phyloP scores from a whole-genome alignment of 2,797 vertebrate genomes.

The Echeneis naucrates region DNA sequence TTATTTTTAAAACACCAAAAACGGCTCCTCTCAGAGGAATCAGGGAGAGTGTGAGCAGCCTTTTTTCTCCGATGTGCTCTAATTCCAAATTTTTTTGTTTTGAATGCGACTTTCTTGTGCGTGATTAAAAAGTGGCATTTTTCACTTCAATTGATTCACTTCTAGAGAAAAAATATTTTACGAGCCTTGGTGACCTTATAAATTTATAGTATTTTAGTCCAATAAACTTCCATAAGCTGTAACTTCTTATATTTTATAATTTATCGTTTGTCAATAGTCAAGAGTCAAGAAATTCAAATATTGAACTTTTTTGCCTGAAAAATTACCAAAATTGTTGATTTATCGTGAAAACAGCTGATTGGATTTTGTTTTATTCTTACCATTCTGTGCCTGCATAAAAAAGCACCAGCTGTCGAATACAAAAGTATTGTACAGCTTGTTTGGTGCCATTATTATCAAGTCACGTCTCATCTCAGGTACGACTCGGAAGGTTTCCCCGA shows the following conservation, averaged over 20 bases:
- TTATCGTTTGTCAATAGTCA: background rate
- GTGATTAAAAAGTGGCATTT: too few species aligned
- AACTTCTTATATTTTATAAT: background rate
- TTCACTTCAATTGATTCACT: background rate
- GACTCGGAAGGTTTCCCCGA: conserved; percentile 36
- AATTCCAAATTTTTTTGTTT: background rate
- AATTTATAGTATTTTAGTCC: background rate
- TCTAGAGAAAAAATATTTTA: background rate
- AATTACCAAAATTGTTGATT: background rate
- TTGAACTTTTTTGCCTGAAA: background rate
- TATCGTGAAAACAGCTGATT: background rate
- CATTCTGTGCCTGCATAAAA: background rate
- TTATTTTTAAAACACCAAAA: background rate
- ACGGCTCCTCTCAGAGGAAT: background rate
- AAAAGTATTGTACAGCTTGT: background rate
- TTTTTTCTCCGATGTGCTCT: background rate
- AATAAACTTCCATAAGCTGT: background rate
- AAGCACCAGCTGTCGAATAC: background rate
- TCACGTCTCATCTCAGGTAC: conserved; percentile 2
- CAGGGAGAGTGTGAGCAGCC: background rate
- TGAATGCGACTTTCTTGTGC: background rate
- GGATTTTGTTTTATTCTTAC: background rate
- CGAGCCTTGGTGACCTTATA: background rate
- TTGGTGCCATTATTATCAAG: conserved; percentile 10
- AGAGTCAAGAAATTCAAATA: background rate